Percentiles rank a stretch among this genome's conserved stretches.
These are phyloP conservation scores for Ferrisia virgata DNA, from an alignment of 2,888 invertebrate genomes.

Conservation along the genomic window DNA sequence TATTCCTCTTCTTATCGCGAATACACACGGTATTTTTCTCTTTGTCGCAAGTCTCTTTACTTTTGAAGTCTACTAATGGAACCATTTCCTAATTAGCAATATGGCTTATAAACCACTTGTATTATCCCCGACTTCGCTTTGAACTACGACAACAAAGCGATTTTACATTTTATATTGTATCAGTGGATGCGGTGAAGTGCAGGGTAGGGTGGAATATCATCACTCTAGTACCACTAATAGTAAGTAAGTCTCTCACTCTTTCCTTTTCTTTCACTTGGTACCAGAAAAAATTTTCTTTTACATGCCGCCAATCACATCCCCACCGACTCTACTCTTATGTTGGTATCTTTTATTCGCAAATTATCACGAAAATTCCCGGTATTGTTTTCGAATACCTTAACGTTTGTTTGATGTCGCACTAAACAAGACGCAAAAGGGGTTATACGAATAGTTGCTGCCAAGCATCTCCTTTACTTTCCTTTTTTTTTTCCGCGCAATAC, in stretches of 20 bases:
- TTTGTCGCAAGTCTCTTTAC: constrained; percentile 2
- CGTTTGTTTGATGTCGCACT: constrained; percentile 9
- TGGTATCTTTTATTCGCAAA: constrained; percentile 13
- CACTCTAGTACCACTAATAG: no score
- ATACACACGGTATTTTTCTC: constrained; percentile 30
- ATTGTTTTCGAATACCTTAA: constrained; percentile 11
- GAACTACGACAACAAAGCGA: constrained; percentile 34
- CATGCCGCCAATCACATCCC: not conserved
- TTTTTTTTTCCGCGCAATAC: no score
- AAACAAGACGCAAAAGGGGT: not conserved
- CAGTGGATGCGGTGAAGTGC: not conserved
- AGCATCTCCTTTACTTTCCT: no score
- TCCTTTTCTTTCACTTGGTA: no score
- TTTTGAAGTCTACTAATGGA: constrained; percentile 38
- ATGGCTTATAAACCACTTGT: constrained; percentile 40
- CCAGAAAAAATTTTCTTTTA: not conserved
- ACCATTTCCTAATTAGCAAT: constrained; percentile 43
- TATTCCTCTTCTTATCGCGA: not conserved
- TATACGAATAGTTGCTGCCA: not conserved
- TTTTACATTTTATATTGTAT: constrained; percentile 2
- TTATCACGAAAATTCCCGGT: constrained; percentile 6
- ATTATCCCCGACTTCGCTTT: constrained; percentile 29
- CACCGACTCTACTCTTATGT: no score
- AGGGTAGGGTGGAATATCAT: not conserved
- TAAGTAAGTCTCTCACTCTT: not conserved